Base-by-base conservation (phyloP, 2,113 vertebrate species). In the Glaucidium brasilianum region DNA sequence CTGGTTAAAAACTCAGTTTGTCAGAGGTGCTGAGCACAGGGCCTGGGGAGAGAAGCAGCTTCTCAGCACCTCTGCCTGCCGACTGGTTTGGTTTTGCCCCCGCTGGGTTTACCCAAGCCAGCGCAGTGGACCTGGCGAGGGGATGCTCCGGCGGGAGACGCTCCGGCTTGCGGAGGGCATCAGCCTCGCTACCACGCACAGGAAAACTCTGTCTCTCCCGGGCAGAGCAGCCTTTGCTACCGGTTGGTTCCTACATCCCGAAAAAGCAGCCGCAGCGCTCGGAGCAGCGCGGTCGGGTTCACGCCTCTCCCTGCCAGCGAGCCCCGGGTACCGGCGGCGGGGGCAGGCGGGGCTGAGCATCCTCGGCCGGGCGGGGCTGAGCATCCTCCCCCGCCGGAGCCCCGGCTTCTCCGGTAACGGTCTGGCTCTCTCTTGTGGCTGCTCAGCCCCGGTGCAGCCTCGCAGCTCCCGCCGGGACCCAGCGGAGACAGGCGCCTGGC, bases 351-450 rank as follows among this genome's bases (percentile, higher is more conserved):
- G 53, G 39, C 9, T 45, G 55, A 29, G 39, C 76, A 32, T 14
- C 60, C 53, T 9, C 17, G 26, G 34, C 39, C 59, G 23, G 43
- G 45, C 27, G 10, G n/a, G 74, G 66, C 43, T 16, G 45, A 19
- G 45, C 45, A 19, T 19, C 19, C 20, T 32, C 32, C 62, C 47
- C n/a, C 39, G 22, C 47, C 52, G 32, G 20, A 68, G 74, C 72
- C 59, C 84, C 45, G 34, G 43, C 52, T 58, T 73, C 58, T 97
- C 96, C 87, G 55, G 87, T 29, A 78, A 93, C 95, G 47, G 76
- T 97, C 92, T 96, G 94, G 97, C 97, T 96, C 97, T 97, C 95
- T 96, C 97, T 97, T 76, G 97, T 95, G 97, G 97, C 95, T 92
- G 78, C 87, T 89, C 68, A 8, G 76, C 79, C 96, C 94, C 92